phyloP scores from a whole-genome alignment of 2,797 vertebrate genomes.

The Mionectes olivaceus region DNA sequence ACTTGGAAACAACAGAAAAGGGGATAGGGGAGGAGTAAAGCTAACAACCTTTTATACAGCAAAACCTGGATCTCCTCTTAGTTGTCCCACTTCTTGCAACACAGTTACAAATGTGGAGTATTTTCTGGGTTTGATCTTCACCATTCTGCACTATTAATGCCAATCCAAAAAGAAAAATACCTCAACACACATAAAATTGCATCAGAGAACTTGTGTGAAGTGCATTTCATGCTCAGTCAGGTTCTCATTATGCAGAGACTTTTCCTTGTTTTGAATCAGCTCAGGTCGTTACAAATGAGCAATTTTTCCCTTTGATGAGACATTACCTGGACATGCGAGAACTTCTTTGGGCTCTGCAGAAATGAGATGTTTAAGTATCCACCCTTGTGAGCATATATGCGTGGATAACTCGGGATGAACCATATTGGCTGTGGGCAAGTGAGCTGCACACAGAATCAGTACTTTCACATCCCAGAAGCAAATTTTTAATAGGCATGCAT shows the following conservation, averaged over 20 bases:
- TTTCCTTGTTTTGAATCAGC: background rate
- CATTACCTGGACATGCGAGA: background rate
- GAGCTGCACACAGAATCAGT: background rate
- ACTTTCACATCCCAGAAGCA: background rate
- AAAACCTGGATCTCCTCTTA: background rate
- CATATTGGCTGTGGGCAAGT: background rate
- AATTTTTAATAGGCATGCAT: background rate
- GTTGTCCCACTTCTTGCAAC: background rate
- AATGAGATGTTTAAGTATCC: background rate
- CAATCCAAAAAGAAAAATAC: background rate
- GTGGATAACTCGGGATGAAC: background rate
- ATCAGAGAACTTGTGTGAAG: background rate
- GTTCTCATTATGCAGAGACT: background rate
- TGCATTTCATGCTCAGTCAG: background rate
- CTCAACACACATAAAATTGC: background rate
- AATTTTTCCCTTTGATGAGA: background rate
- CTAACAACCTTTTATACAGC: background rate
- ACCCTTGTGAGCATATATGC: background rate
- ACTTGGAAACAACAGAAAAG: background rate
- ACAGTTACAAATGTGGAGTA: background rate
- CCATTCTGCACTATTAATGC: background rate
- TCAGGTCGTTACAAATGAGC: background rate
- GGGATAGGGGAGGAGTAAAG: background rate
- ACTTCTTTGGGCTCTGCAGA: background rate
- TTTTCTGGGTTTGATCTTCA: background rate